phyloP scores from a whole-genome alignment of 2,113 vertebrate genomes.

The Mixornis gularis region DNA sequence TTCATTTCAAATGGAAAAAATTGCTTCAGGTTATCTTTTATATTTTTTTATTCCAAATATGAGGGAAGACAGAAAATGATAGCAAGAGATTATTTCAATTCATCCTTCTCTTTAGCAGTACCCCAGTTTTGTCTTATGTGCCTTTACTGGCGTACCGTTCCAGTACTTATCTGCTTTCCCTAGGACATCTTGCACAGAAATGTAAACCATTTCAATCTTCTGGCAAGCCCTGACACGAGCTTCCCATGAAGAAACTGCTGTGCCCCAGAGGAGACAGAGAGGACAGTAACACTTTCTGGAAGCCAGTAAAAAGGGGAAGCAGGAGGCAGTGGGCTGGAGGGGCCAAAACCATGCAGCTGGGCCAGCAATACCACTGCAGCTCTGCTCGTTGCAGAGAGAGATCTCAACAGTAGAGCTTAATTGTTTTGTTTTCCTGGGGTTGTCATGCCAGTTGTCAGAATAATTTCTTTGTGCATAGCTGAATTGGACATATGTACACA shows the following conservation, averaged over 20 bases:
- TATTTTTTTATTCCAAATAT: neutral
- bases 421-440: neutral
- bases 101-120: neutral
- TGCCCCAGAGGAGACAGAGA: neutral
- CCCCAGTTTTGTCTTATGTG: neutral
- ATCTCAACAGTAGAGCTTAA: neutral
- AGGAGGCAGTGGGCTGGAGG: neutral
- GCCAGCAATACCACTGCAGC: neutral
- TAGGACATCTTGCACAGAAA: neutral
- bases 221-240: neutral
- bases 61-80: neutral
- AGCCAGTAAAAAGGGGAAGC: neutral
- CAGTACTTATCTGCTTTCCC: neutral
- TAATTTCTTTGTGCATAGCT: neutral
- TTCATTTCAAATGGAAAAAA: neutral
- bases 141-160: rapidly evolving
- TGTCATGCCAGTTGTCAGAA: slow-evolving; percentile 15
- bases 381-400: rapidly evolving
- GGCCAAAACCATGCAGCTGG: neutral
- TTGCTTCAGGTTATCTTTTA: neutral
- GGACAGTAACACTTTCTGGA: neutral
- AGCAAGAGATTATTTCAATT: neutral
- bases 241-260: neutral
- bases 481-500: neutral
- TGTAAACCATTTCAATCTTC: neutral